phyloP scores from a whole-genome alignment of 2,113 vertebrate genomes.

The Dicerorhinus sumatrensis region DNA sequence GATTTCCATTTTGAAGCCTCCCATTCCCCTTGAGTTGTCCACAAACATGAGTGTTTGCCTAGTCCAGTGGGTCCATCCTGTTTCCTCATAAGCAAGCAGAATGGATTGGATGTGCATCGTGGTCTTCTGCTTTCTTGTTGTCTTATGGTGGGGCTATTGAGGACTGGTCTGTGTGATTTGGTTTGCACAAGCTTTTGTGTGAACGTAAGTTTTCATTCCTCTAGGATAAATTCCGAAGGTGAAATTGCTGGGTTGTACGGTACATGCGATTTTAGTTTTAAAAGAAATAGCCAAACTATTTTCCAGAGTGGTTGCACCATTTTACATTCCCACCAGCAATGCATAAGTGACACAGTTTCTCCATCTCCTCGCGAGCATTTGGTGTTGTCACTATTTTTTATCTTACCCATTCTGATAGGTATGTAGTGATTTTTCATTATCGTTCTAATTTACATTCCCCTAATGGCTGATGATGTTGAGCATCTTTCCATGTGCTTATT shows the following conservation, averaged over 20 bases:
- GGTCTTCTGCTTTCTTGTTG: not conserved
- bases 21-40: not conserved
- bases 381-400: not conserved
- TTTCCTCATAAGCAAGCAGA: not conserved
- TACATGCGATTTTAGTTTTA: not conserved
- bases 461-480: not conserved
- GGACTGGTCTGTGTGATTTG: not conserved
- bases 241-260: not conserved
- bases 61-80: accelerated
- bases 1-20: not conserved
- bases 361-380: not conserved
- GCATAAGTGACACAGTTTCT: not conserved
- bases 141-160: not conserved
- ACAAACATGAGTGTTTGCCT: not conserved
- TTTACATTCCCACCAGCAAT: not conserved
- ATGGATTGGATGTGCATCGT: accelerated
- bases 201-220: not conserved
- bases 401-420: not conserved
- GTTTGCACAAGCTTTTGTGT: not conserved
- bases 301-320: not conserved
- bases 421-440: no score
- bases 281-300: not conserved
- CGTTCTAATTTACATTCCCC: not conserved
- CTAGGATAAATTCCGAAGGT: not conserved
- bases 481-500: not conserved